phyloP scores from a whole-genome alignment of 1,140 invertebrate genomes.

The Drosophila simulans region DNA sequence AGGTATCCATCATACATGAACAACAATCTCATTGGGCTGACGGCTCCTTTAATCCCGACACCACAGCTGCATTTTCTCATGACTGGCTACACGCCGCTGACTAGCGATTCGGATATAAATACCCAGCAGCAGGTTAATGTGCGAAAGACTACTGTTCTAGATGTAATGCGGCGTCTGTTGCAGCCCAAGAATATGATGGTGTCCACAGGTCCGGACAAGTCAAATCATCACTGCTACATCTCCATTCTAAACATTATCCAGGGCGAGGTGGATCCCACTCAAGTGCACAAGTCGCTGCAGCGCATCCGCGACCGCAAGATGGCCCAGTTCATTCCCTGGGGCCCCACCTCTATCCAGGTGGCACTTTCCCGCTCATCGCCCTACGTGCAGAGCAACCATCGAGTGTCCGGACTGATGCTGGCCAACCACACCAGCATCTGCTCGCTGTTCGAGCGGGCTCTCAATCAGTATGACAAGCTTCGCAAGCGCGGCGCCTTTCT shows the following conservation, averaged over 20 bases:
- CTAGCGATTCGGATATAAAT: conserved; percentile 89
- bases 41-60: conserved; percentile 98
- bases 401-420: conserved; percentile 98
- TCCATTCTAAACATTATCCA: conserved; percentile 99
- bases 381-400: conserved; percentile 96
- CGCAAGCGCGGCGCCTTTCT: conserved; percentile 98
- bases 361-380: conserved; percentile 97
- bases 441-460: conserved; percentile 89
- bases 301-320: conserved; percentile 97
- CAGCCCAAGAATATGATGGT: conserved; percentile 99
- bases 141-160: conserved; percentile 81
- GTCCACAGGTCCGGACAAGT: conserved; percentile 95
- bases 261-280: conserved; percentile 83
- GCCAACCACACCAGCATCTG: conserved; percentile 99
- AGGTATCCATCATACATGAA: conserved; percentile 99
- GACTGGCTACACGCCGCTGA: conserved; percentile 99
- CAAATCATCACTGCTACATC: conserved; percentile 97
- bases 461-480: conserved; percentile 97
- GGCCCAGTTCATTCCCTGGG: conserved; percentile 99
- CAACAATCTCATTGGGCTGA: conserved; percentile 98
- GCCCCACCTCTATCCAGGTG: conserved; percentile 98
- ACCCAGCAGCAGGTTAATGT: conserved; percentile 63
- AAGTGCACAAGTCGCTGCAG: conserved; percentile 88
- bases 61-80: conserved; percentile 99
- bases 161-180: conserved; percentile 88